Evolutionary conservation across 2,113 vertebrate genomes (phyloP).

Genomic region (Cephalopterus ornatus): DNA sequence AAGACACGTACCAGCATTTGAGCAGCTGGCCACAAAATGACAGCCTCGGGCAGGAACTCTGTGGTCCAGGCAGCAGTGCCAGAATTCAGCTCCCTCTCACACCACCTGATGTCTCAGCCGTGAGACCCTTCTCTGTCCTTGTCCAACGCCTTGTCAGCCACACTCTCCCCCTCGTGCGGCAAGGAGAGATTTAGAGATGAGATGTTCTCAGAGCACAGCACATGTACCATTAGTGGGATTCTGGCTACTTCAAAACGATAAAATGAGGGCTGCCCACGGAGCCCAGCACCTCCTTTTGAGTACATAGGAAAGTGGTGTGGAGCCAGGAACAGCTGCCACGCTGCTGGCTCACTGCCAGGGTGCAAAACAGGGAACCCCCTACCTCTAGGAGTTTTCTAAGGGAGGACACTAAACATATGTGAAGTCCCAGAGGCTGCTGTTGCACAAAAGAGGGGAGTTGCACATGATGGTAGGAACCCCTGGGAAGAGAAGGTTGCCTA

Average conservation of each 20-base stretch:
- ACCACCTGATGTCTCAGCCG: neutral
- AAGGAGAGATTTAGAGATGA: neutral
- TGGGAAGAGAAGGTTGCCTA: neutral
- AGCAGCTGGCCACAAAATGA: slow-evolving; percentile 1
- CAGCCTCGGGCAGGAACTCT: neutral
- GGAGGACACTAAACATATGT: neutral
- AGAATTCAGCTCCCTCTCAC: neutral
- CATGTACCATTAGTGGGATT: neutral
- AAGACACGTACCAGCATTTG: neutral
- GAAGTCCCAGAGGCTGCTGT: neutral
- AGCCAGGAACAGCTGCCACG: neutral
- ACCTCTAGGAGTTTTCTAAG: neutral
- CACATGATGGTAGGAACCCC: neutral
- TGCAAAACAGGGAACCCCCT: neutral
- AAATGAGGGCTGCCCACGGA: neutral
- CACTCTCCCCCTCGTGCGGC: neutral
- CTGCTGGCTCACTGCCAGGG: neutral
- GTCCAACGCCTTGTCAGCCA: neutral
- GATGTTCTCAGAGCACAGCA: neutral
- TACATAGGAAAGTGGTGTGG: neutral
- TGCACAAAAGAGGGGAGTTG: neutral
- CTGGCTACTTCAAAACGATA: neutral
- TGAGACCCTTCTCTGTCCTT: neutral
- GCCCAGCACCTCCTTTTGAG: neutral
- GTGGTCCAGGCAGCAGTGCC: neutral